These are phyloP conservation scores for Ceyx cyanopectus DNA, from an alignment of 2,113 vertebrate species.

Conservation along the genomic window DNA sequence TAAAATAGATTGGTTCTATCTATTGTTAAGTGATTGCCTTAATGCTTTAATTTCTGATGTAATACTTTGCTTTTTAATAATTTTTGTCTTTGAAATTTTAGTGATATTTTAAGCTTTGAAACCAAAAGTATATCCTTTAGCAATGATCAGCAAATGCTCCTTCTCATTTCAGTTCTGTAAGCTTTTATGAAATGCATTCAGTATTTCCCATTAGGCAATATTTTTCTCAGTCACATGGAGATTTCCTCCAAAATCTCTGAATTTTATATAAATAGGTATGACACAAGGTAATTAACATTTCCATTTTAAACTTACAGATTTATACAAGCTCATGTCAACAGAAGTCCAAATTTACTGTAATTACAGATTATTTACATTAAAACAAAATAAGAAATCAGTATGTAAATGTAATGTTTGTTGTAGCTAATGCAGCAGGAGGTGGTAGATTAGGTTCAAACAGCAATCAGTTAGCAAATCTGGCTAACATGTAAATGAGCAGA, in stretches of 20 bases:
- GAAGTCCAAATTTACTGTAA: constrained; percentile 99
- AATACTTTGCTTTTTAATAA: neutral
- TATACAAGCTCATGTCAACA: constrained; percentile 98
- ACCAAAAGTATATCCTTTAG: neutral
- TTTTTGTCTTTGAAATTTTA: neutral
- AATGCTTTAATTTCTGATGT: neutral
- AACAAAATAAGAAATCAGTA: constrained; percentile 99
- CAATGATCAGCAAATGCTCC: neutral
- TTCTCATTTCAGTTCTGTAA: neutral
- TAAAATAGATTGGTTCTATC: neutral
- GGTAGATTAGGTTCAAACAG: constrained; percentile 86
- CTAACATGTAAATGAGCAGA: constrained; percentile 82
- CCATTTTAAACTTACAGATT: constrained; percentile 94
- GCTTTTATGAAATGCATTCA: neutral
- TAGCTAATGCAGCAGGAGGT: constrained; percentile 93
- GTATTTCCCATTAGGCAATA: constrained; percentile 20
- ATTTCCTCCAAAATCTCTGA: constrained; percentile 37
- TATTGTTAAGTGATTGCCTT: neutral
- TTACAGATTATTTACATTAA: constrained; percentile 99
- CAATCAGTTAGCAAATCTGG: constrained; percentile 84
- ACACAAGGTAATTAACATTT: constrained; percentile 94
- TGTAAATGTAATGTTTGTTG: constrained; percentile 99
- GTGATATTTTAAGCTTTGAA: neutral
- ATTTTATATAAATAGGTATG: constrained; percentile 88
- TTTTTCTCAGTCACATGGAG: constrained; percentile 19